Conservation (phyloP, 2,113 vertebrate species). For the Sturnira hondurensis region DNA sequence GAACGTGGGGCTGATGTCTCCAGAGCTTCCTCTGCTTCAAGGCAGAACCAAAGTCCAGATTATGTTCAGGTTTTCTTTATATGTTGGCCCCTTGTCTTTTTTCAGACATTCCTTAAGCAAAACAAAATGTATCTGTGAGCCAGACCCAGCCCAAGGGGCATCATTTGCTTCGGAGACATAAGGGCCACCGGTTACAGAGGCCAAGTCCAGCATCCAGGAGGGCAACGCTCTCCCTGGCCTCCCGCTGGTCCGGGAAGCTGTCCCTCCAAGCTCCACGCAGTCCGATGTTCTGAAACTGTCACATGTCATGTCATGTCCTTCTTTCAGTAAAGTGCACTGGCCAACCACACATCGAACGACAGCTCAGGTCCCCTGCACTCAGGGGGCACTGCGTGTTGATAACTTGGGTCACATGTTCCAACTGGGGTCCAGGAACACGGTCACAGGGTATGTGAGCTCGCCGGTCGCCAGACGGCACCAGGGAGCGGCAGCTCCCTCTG, state of each 20-base stretch:
- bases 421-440: accelerated
- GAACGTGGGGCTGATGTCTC: accelerated
- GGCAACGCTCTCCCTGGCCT: not conserved
- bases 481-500: not conserved
- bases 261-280: no score
- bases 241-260: not conserved
- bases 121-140: not conserved
- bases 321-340: not conserved
- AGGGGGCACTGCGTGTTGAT: accelerated
- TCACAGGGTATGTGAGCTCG: accelerated
- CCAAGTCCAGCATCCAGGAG: not conserved
- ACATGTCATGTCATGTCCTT: not conserved
- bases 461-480: not conserved
- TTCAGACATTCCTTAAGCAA: not conserved
- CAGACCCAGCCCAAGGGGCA: not conserved
- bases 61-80: not conserved
- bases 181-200: not conserved
- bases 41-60: not conserved
- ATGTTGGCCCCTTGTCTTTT: not conserved
- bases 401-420: no score
- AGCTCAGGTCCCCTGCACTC: not conserved
- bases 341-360: not conserved
- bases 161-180: not conserved
- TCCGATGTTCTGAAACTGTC: not conserved
- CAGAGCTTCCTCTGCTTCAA: not conserved